phyloP scores from a whole-genome alignment of 2,113 vertebrate species.

The Trachemys scripta region DNA sequence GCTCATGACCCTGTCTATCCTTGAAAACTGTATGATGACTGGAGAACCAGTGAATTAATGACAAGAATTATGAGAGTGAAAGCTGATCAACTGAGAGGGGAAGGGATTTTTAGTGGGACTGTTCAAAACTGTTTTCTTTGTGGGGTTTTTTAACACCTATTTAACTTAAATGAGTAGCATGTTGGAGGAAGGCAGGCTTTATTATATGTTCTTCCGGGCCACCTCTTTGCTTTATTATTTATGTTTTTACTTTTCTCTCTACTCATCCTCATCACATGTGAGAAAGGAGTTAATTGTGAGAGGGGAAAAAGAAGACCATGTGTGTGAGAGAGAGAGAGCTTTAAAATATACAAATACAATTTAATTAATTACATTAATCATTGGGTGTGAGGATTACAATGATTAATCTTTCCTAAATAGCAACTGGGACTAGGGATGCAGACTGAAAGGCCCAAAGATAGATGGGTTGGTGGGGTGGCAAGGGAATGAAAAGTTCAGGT shows the following conservation, averaged over 20 bases:
- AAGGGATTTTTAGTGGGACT: neutral
- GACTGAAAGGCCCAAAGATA: neutral
- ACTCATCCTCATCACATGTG: neutral
- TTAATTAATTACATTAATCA: neutral
- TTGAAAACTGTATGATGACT: neutral
- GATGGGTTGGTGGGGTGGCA: neutral
- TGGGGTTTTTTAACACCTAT: neutral
- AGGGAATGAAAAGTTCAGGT: neutral
- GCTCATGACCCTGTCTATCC: neutral
- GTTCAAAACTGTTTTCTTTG: neutral
- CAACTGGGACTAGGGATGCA: neutral
- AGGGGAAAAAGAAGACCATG: neutral
- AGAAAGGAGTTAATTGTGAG: neutral
- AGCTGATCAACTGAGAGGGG: slow-evolving; percentile 6
- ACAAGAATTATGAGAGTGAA: neutral
- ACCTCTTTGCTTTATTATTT: neutral
- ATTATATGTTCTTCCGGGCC: neutral
- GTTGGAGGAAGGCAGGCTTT: neutral
- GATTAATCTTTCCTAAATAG: neutral
- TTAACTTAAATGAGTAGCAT: neutral
- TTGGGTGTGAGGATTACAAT: neutral
- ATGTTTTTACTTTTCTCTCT: neutral
- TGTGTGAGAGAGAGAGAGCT: neutral
- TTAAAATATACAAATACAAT: neutral
- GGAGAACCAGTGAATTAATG: neutral